phyloP scores from a whole-genome alignment of 2,113 vertebrate species.

The Daphoenositta chrysoptera region DNA sequence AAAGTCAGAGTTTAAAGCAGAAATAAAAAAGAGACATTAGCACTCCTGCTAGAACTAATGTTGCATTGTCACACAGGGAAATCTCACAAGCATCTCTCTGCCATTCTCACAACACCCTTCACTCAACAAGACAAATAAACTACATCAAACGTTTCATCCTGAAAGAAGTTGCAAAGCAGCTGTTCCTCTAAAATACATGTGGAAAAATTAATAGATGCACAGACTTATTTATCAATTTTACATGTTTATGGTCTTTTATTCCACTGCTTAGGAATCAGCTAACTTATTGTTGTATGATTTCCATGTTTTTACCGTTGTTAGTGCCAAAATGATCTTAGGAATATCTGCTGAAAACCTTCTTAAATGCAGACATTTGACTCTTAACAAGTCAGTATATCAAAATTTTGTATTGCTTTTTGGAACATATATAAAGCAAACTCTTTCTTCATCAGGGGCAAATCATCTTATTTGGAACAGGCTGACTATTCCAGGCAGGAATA shows the following conservation, averaged over 20 bases:
- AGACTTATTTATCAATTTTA: not conserved
- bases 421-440: not conserved
- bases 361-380: not conserved
- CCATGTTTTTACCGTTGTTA: not conserved
- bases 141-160: not conserved
- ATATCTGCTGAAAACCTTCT: not conserved
- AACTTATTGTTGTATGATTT: not conserved
- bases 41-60: not conserved
- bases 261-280: not conserved
- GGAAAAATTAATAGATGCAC: not conserved
- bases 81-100: not conserved
- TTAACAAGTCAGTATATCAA: not conserved
- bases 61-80: not conserved
- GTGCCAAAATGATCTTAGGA: not conserved
- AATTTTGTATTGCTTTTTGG: not conserved
- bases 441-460: not conserved
- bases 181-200: not conserved
- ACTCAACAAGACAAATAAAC: not conserved
- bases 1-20: not conserved
- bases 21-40: not conserved
- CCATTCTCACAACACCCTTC: rapidly evolving
- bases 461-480: not conserved
- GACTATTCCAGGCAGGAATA: not conserved
- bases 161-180: not conserved
- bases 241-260: rapidly evolving